Conservation (phyloP, 2,888 invertebrate genomes). For the Capitulum mitella region DNA sequence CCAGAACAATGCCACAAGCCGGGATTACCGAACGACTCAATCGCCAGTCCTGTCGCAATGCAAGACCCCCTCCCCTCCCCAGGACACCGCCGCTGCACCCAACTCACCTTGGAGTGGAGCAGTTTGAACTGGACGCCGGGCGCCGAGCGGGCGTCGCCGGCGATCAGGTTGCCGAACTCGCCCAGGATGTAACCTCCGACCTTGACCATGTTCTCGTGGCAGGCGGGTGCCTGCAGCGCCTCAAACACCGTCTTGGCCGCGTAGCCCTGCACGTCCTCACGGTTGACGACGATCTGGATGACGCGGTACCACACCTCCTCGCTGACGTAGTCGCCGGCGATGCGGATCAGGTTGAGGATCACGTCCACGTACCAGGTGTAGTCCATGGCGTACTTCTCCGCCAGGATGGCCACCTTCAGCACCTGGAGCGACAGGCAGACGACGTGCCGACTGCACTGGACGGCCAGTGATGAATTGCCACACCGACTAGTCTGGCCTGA, state of each 20-base stretch:
- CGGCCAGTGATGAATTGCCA: too few relatives aligned
- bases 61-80: too few relatives aligned
- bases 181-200: constrained; percentile 98
- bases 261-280: constrained; percentile 99
- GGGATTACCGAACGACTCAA: neutral
- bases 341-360: constrained; percentile 94
- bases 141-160: constrained; percentile 94
- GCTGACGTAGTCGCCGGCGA: constrained; percentile 98
- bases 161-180: constrained; percentile 98
- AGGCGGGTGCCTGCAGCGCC: constrained; percentile 95
- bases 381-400: constrained; percentile 98
- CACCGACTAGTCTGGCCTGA: too few relatives aligned
- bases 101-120: constrained; percentile 80
- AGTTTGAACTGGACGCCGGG: constrained; percentile 96
- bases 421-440: constrained; percentile 48
- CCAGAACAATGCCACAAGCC: neutral
- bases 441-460: too few relatives aligned
- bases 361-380: constrained; percentile 97
- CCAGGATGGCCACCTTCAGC: constrained; percentile 95
- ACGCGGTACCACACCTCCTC: constrained; percentile 99
- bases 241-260: constrained; percentile 99
- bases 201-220: constrained; percentile 99
- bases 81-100: too few relatives aligned
- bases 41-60: too few relatives aligned
- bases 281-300: constrained; percentile 97